A percentile compares a stretch with the other conserved stretches of the same genome.
Evolutionary conservation across 2,113 vertebrate genomes (phyloP).

Genomic region (Nannospalax galili): DNA sequence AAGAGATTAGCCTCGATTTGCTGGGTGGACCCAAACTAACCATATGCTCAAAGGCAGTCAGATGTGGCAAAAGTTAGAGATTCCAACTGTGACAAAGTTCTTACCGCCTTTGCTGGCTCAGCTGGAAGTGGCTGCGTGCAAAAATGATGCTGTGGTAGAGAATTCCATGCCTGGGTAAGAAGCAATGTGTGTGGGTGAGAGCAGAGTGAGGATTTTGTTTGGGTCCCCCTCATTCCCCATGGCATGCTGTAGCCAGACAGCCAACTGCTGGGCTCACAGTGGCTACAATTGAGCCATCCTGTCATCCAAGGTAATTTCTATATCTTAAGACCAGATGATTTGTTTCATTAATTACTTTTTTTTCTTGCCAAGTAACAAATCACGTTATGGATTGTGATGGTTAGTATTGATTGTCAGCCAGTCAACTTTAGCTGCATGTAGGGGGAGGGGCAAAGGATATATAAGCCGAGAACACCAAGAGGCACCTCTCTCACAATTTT

Average conservation of each 20-base stretch:
- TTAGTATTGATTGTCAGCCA: too few relatives aligned
- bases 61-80: neutral
- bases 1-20: neutral
- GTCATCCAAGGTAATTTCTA: neutral
- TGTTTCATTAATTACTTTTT: neutral
- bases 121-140: neutral
- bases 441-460: neutral
- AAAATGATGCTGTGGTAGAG: neutral
- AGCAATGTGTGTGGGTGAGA: neutral
- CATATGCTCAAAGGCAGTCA: neutral
- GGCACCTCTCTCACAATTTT: too few relatives aligned
- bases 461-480: too few relatives aligned
- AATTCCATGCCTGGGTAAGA: rapidly evolving
- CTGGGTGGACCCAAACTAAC: neutral
- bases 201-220: neutral
- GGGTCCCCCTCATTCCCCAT: too few relatives aligned
- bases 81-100: neutral
- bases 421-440: neutral
- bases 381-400: neutral
- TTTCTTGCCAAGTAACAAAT: neutral
- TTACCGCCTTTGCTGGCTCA: neutral
- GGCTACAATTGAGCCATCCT: neutral
- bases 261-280: neutral
- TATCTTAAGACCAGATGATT: neutral
- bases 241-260: rapidly evolving